These are phyloP conservation scores for Epirrhoe tristata DNA, from an alignment of 2,888 invertebrate genomes.

Conservation along the genomic window DNA sequence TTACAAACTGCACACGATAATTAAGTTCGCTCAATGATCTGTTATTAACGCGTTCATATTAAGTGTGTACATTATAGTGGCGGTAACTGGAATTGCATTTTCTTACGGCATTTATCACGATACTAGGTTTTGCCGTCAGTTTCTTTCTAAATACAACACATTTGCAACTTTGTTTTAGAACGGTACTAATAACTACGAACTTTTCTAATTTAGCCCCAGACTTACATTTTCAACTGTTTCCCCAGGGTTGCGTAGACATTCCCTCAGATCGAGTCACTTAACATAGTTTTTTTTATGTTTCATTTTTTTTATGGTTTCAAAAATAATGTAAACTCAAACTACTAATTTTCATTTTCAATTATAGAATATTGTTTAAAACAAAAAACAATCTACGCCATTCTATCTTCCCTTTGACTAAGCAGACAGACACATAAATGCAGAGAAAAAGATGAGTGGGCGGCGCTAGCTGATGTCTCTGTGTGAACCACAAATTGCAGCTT, in stretches of 20 bases:
- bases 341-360: too few species aligned
- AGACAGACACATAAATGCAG: background rate
- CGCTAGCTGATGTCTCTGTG: conserved; percentile 48
- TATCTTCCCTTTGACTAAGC: background rate
- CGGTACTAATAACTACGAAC: background rate
- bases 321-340: too few species aligned
- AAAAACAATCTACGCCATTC: too few species aligned
- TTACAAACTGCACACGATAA: conserved; percentile 39
- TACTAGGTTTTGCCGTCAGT: background rate
- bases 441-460: conserved; percentile 15
- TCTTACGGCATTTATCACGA: conserved; percentile 17
- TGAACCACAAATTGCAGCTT: conserved; percentile 60
- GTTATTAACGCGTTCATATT: conserved; percentile 34
- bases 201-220: too few species aligned
- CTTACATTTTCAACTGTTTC: too few species aligned
- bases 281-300: too few species aligned
- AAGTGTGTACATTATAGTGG: conserved; percentile 19
- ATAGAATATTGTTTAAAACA: too few species aligned
- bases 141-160: background rate
- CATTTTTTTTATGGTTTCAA: too few species aligned
- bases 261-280: too few species aligned
- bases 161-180: background rate
- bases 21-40: conserved; percentile 43
- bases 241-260: too few species aligned
- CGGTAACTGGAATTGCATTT: conserved; percentile 34